Percentiles rank a stretch among this genome's conserved stretches.
Conservation (phyloP, 2,888 invertebrate genomes). For the Eristalis intricaria region DNA sequence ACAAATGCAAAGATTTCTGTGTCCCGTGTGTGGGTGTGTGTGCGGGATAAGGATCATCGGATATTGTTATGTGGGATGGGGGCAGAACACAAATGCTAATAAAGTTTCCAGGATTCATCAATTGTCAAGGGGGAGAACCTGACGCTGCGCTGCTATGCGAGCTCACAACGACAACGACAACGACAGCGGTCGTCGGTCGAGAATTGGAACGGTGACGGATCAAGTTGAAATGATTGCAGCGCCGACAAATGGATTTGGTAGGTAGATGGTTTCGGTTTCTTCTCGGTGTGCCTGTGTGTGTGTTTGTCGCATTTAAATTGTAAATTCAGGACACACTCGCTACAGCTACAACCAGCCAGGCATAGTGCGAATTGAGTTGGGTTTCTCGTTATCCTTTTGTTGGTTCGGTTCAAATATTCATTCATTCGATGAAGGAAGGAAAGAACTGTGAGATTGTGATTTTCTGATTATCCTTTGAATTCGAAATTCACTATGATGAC, state of each 20-base stretch:
- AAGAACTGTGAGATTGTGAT: slow-evolving; percentile 61
- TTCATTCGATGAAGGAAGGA: not conserved
- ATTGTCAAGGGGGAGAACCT: slow-evolving; percentile 64
- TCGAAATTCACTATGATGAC: slow-evolving; percentile 43
- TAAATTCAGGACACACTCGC: slow-evolving; percentile 60
- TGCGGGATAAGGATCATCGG: slow-evolving; percentile 64
- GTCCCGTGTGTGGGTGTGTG: not conserved
- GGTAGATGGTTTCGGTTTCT: slow-evolving; percentile 43
- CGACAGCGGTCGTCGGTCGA: slow-evolving; percentile 1
- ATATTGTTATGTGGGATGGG: slow-evolving; percentile 23
- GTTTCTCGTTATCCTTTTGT: slow-evolving; percentile 15
- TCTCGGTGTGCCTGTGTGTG: slow-evolving; percentile 2
- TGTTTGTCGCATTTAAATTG: slow-evolving; percentile 58
- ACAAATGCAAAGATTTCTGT: slow-evolving; percentile 66
- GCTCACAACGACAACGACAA: not conserved
- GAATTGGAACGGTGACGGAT: slow-evolving; percentile 47
- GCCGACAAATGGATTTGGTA: slow-evolving; percentile 65
- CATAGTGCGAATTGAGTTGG: slow-evolving; percentile 60
- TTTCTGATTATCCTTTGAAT: slow-evolving; percentile 53
- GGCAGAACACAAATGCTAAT: slow-evolving; percentile 66
- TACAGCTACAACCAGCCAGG: slow-evolving; percentile 30
- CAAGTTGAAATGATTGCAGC: slow-evolving; percentile 69
- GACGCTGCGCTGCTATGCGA: not conserved
- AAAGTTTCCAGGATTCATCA: slow-evolving; percentile 72
- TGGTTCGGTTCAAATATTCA: slow-evolving; percentile 48